Base-by-base conservation (phyloP, 2,888 invertebrate genomes). In the Biston stratarius region DNA sequence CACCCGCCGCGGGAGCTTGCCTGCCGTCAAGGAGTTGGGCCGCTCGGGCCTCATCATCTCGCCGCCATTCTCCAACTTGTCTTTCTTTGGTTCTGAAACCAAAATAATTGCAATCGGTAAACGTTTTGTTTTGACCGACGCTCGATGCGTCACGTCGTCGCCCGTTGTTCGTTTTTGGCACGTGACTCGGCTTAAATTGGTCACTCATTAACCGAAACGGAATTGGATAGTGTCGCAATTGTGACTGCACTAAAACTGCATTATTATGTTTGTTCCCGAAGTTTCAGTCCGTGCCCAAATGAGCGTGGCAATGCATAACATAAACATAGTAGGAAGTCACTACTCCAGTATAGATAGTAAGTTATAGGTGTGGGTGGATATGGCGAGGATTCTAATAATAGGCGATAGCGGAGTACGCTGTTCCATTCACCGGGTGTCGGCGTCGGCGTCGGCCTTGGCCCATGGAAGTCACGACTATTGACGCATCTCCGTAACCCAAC, bases 71-170 rank as follows among this genome's bases (percentile, higher is more conserved):
- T 97, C 97, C 96, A 96, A 96, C 96, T 97, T 97, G 95, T 97
- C 97, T 96, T 97, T 97, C 95, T 97, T 97, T 96, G 97, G 97
- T 96, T 97, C 97, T 97, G 96, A 44, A 96, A 96, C 84, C 74
- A 88, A 89, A 85, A 78, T 72, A 77, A 79, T 80, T 12, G 57
- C 38, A 55, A 44, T 40, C 12, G 55, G 66, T 51, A 73, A 67
- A 49, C 42, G 64, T 67, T 67, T 47, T 45, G 58, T 49, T 42
- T 51, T 7, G 36, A 40, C 14, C 38, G 40, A 36, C 40, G 33
- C 1, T 38, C 36, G 36, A 44, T 56, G 45, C 52, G 57, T 67
- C 63, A 56, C 62, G 34, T 63, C 51, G 34, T 56, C 59, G 11
- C 51, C 45, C 44, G 14, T 45, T 42, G 42, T 44, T 15, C 61